These are phyloP conservation scores for Lepidostoma basale DNA, from an alignment of 1,140 invertebrate species.

Conservation along the genomic window DNA sequence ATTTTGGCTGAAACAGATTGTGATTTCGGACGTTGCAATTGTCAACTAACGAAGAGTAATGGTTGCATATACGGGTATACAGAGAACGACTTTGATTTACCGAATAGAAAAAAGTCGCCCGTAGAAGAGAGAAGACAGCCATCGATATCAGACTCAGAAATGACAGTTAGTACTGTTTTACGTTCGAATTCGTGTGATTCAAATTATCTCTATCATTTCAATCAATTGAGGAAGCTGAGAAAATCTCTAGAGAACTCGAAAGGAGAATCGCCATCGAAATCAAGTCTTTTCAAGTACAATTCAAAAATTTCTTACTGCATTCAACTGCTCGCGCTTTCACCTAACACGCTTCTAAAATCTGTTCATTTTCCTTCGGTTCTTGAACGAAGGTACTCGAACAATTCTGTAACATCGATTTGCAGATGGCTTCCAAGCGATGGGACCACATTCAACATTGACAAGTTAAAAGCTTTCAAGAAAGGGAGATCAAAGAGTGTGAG, in stretches of 20 bases:
- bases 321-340: slow-evolving; percentile 39
- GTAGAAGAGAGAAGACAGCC: neutral
- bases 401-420: slow-evolving; percentile 29
- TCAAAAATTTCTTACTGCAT: slow-evolving; percentile 45
- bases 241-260: slow-evolving; percentile 34
- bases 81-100: neutral
- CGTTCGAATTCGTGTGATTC: slow-evolving; percentile 44
- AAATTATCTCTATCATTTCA: slow-evolving; percentile 39
- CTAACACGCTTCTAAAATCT: slow-evolving; percentile 37
- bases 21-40: slow-evolving; percentile 38
- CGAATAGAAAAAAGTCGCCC: slow-evolving; percentile 17
- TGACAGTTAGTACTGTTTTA: slow-evolving; percentile 42
- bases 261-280: slow-evolving; percentile 5
- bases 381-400: slow-evolving; percentile 38
- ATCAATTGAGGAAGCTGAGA: slow-evolving; percentile 33
- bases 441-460: neutral
- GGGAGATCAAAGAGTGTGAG: slow-evolving; percentile 42
- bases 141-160: slow-evolving; percentile 28
- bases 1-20: slow-evolving; percentile 32
- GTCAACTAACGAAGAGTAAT: slow-evolving; percentile 32
- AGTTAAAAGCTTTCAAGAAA: slow-evolving; percentile 35
- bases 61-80: slow-evolving; percentile 6
- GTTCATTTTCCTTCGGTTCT: slow-evolving; percentile 37
- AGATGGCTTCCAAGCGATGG: slow-evolving; percentile 32
- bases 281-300: slow-evolving; percentile 38